phyloP scores from a whole-genome alignment of 2,797 vertebrate genomes.

The Petrocephalus sullivani region DNA sequence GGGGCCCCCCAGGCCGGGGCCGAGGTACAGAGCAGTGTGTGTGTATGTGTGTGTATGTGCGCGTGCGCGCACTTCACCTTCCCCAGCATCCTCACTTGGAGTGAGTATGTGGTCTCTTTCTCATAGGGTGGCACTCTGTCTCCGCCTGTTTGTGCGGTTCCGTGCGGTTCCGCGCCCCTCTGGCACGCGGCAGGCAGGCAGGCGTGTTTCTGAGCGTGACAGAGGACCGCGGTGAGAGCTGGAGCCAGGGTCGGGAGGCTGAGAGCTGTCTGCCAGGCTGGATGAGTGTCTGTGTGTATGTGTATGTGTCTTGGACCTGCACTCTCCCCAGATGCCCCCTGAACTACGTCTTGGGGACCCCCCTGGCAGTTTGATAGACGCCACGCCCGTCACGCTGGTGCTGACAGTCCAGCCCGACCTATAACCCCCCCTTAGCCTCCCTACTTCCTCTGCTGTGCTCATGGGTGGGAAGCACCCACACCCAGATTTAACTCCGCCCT shows the following conservation, averaged over 20 bases:
- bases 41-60: slow-evolving; percentile 6
- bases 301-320: not conserved
- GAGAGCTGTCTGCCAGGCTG: not conserved
- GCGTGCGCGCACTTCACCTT: not conserved
- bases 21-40: slow-evolving; percentile 63
- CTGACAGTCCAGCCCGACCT: not conserved
- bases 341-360: too few species aligned
- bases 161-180: not conserved
- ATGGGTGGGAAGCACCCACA: not conserved
- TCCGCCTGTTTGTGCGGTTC: not conserved
- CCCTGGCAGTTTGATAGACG: not conserved
- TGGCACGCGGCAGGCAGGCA: not conserved
- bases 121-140: not conserved
- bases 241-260: not conserved
- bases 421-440: not conserved
- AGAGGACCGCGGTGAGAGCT: not conserved
- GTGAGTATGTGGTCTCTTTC: not conserved
- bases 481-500: not conserved
- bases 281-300: not conserved
- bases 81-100: not conserved
- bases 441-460: not conserved
- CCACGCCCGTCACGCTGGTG: not conserved
- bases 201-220: not conserved
- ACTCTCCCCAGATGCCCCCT: not conserved
- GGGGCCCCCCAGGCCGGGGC: slow-evolving; percentile 46